phyloP scores from a whole-genome alignment of 2,113 vertebrate species.

The Lagenorhynchus albirostris region DNA sequence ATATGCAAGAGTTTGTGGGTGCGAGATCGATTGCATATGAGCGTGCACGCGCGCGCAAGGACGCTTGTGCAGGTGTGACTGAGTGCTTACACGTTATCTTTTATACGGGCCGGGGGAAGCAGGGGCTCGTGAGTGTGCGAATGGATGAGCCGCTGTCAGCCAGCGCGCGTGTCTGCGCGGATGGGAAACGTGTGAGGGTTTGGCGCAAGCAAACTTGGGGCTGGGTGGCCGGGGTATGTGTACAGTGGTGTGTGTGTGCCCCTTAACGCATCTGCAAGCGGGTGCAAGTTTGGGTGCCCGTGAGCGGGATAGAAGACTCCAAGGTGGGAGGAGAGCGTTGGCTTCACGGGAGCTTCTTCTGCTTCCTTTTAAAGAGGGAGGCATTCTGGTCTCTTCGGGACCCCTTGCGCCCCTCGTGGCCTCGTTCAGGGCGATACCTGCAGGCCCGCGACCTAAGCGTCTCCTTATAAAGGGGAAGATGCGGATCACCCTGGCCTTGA shows the following conservation, averaged over 20 bases:
- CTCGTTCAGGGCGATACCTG: neutral
- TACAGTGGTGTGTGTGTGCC: neutral
- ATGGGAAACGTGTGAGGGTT: neutral
- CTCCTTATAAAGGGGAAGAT: neutral
- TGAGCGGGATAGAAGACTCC: neutral
- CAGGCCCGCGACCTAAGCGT: neutral
- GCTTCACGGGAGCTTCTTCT: neutral
- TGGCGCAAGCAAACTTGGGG: neutral
- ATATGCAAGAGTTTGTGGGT: neutral
- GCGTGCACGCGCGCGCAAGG: neutral
- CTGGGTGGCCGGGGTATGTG: neutral
- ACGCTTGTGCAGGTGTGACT: neutral
- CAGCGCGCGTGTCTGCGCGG: neutral
- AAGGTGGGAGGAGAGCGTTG: neutral
- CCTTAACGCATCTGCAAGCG: neutral
- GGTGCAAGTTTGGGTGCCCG: neutral
- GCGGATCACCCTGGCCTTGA: neutral
- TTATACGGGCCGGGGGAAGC: neutral
- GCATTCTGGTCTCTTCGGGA: neutral
- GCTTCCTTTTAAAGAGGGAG: neutral
- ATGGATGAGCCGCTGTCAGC: neutral
- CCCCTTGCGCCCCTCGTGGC: neutral
- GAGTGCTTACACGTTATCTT: neutral
- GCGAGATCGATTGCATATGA: neutral
- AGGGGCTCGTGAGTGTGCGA: neutral